Base-by-base conservation (phyloP, 1,140 invertebrate genomes). In the Anoplophora glabripennis region DNA sequence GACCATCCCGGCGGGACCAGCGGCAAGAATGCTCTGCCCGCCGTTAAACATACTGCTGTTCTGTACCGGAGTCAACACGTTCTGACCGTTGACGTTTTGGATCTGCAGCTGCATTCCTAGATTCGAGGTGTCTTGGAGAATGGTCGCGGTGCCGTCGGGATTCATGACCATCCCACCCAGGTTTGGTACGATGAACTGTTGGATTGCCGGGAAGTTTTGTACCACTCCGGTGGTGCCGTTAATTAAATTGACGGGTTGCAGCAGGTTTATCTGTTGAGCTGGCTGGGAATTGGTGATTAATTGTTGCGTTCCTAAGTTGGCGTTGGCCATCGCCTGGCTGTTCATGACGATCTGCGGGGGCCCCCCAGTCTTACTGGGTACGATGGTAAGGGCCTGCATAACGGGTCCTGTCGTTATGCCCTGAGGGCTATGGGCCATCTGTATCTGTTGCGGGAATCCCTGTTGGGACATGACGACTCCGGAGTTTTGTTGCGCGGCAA, bases 171-270 rank as follows among this genome's bases (percentile, higher is more conserved):
- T 75, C 14, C 70, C 65, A 1, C 89, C 88, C 1, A 90, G 73
- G 64, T 89, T 88, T 3, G 90, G 89, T 44, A 92, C 85, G 45
- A 92, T 86, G 66, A 92, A 87, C 68, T 92, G 89, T 67, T 92
- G 90, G 52, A 90, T 88, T 0, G 87, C 84, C 0, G 87, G 87
- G 68, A 90, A 87, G 71, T 90, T 89, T 59, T 88, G 86, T 42
- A 89, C 85, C 56, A 89, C 84, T 7, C 85, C 83, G 10, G 83
- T 82, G 0, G 84, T 78, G 3, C 87, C 85, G 67, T 89, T 89
- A 18, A 90, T 80, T 35, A 89, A 74, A 78, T 91, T 92, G 11
- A 92, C 87, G 1, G 90, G 89, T 71, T 92, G 90, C 0, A 88
- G 76, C 28, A 92, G 74, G 74, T 92, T 90, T 21, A 90, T 89